Evolutionary conservation across 2,888 invertebrate genomes (phyloP), one percentile per base, ranked within the genome.

Genomic region (Lumbricus terrestris): DNA sequence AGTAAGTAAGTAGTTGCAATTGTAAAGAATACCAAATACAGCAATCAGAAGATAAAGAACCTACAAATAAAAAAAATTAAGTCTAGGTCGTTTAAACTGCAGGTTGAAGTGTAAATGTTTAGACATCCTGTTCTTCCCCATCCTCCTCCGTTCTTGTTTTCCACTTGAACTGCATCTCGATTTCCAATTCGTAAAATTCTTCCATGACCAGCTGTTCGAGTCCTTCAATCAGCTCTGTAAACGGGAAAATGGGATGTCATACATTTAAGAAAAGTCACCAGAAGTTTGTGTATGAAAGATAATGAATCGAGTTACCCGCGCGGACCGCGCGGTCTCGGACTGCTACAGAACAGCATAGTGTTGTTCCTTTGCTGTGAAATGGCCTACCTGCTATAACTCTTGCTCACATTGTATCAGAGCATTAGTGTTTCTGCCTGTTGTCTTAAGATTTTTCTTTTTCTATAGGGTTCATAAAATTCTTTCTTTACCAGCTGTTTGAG

Each of bases 161-260:
- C 92, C 94, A 94, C 90, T 93, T 93, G 91, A 94, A 92, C 91
- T 93, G 93, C 90, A 94, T 92, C 89, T 93, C 93, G 88, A 94
- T 93, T 92, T 94, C 94, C 90, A 94, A 92, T 90, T 93, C 93
- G 93, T 93, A 93, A 92, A 92, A 92, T 92, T 94, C 94, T 91
- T 94, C 94, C 91, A 93, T 93, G 88, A 94, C 91, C 54, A 93
- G 92, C 89, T 93, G 92, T 89, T 91, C 92, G 89, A 92, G 92
- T 88, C 93, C 93, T 92, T 92, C 92, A 91, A 92, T 91, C 92
- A 92, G 91, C 90, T 93, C 93, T 94, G 33, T 69, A n/a, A 69
- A 69, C n/a, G n/a, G n/a, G n/a, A 69, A 69, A 69, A 69, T n/a
- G 69, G n/a, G 20, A 47, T 47, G 1, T n/a, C n/a, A n/a, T n/a